Percentiles rank a stretch among this genome's conserved stretches.
phyloP scores from a whole-genome alignment of 1,140 invertebrate genomes.

The Ruditapes philippinarum region DNA sequence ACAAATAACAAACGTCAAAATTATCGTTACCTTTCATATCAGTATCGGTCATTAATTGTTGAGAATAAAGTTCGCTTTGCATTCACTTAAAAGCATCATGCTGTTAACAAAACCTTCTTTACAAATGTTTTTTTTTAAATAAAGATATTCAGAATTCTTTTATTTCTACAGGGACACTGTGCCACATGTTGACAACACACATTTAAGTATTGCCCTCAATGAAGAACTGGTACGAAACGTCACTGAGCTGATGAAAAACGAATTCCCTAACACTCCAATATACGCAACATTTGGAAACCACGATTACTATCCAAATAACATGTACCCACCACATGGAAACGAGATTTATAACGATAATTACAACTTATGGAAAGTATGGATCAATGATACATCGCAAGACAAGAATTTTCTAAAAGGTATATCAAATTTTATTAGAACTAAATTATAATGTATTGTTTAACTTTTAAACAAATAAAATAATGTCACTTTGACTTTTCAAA shows the following conservation, averaged over 20 bases:
- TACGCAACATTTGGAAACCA: conserved; percentile 78
- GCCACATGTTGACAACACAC: conserved; percentile 67
- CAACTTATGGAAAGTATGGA: conserved; percentile 71
- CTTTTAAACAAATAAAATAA: no score
- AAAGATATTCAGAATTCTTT: not conserved
- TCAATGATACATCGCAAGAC: conserved; percentile 58
- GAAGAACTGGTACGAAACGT: conserved; percentile 72
- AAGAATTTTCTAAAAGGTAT: conserved; percentile 71
- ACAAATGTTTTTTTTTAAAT: no score
- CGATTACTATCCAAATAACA: conserved; percentile 73
- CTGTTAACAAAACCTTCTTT: no score
- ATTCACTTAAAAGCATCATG: no score
- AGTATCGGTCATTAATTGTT: no score
- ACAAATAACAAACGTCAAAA: no score
- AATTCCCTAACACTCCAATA: conserved; percentile 62
- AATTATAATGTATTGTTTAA: no score
- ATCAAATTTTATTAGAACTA: no score
- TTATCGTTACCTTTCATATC: no score
- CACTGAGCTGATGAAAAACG: conserved; percentile 57
- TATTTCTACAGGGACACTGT: conserved; percentile 71
- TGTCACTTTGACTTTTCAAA: no score
- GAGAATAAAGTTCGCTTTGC: no score
- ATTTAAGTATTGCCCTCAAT: conserved; percentile 53
- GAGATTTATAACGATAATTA: conserved; percentile 68
- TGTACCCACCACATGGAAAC: conserved; percentile 63